phyloP scores from a whole-genome alignment of 2,797 vertebrate genomes.

The Notamacropus eugenii region DNA sequence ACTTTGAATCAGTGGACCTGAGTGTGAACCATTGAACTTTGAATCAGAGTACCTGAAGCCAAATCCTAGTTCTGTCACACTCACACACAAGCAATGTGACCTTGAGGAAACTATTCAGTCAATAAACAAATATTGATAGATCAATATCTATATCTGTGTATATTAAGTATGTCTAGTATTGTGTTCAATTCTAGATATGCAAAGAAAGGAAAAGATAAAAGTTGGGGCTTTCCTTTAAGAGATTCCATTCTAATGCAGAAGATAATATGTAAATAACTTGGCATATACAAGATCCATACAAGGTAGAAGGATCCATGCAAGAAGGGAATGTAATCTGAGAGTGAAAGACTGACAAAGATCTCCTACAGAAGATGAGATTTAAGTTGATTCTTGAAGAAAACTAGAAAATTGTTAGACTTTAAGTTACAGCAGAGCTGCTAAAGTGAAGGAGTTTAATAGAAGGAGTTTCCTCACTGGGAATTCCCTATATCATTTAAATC shows the following conservation, averaged over 20 bases:
- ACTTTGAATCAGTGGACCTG: no score
- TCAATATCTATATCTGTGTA: no score
- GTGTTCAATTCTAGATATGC: not conserved
- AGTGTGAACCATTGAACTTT: not conserved
- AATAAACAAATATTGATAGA: not conserved
- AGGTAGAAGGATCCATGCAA: not conserved
- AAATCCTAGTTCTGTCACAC: not conserved
- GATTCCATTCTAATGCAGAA: not conserved
- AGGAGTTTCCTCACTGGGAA: not conserved
- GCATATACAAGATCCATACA: not conserved
- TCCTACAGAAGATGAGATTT: not conserved
- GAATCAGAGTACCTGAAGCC: not conserved
- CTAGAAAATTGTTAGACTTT: not conserved
- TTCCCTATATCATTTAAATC: not conserved
- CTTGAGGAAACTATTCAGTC: not conserved
- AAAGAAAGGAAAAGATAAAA: not conserved
- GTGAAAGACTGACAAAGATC: not conserved
- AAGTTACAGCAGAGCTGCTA: not conserved
- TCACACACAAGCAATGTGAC: not conserved
- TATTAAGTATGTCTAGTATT: not conserved
- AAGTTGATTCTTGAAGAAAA: not conserved
- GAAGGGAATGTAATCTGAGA: not conserved
- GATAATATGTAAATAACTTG: not conserved
- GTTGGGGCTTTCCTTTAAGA: not conserved
- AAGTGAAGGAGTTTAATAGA: not conserved